Conservation (phyloP, 2,888 invertebrate genomes). For the Ferrisia virgata region DNA sequence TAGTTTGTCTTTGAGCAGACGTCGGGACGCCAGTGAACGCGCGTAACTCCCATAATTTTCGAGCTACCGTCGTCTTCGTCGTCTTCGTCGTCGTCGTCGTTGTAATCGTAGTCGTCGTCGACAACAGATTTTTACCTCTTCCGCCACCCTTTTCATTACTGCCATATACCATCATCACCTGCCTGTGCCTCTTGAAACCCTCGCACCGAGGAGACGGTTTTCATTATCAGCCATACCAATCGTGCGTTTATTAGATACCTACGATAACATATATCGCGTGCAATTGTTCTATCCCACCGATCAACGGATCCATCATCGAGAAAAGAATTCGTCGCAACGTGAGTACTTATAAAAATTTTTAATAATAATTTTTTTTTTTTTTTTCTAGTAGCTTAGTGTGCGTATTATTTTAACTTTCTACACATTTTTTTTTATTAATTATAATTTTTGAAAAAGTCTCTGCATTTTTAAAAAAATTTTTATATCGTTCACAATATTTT, state of each 20-base stretch:
- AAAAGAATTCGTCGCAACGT: too few species aligned
- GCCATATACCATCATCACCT: conserved; percentile 14
- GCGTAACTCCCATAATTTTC: conserved; percentile 38
- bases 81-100: background rate
- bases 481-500: too few species aligned
- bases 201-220: background rate
- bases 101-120: background rate
- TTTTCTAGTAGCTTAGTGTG: too few species aligned
- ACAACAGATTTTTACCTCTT: conserved; percentile 24
- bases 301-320: background rate
- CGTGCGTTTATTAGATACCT: background rate
- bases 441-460: too few species aligned
- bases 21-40: conserved; percentile 42
- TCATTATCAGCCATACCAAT: background rate
- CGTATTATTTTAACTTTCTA: too few species aligned
- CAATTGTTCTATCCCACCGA: background rate
- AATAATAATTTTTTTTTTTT: too few species aligned
- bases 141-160: background rate
- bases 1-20: conserved; percentile 40
- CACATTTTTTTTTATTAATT: too few species aligned
- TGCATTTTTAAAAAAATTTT: too few species aligned
- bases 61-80: background rate
- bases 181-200: conserved; percentile 16
- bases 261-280: background rate
- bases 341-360: too few species aligned